phyloP scores from a whole-genome alignment of 2,113 vertebrate species.

The Xenotilapia flavipinnis region DNA sequence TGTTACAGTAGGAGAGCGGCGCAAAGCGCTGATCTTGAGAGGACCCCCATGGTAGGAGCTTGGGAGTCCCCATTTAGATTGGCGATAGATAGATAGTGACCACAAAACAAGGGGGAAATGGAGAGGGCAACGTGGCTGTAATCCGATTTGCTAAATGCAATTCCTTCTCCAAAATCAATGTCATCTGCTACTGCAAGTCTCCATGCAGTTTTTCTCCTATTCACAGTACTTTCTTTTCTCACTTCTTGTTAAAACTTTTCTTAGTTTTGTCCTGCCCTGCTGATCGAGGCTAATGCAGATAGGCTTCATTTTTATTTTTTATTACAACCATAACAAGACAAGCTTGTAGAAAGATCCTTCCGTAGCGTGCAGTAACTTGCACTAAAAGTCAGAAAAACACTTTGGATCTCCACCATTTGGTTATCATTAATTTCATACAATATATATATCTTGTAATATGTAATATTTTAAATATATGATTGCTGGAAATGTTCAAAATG shows the following conservation, averaged over 20 bases:
- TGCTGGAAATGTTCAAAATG: not conserved
- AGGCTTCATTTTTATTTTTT: not conserved
- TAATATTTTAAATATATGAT: not conserved
- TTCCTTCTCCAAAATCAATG: conserved; percentile 71
- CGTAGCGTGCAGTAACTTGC: not conserved
- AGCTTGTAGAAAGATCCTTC: not conserved
- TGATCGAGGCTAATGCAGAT: not conserved
- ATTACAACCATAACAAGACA: not conserved
- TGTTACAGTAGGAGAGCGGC: not conserved
- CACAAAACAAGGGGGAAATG: conserved; percentile 68
- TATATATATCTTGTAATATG: not conserved
- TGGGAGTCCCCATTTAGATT: conserved; percentile 62
- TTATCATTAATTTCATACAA: not conserved
- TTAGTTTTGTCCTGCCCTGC: not conserved
- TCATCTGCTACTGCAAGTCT: conserved; percentile 45
- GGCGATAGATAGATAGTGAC: conserved; percentile 59
- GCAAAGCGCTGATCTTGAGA: conserved; percentile 4
- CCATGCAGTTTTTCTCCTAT: not conserved
- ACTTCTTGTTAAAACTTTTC: not conserved
- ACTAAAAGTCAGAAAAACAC: not conserved
- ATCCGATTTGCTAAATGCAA: conserved; percentile 73
- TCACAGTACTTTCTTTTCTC: conserved; percentile 5
- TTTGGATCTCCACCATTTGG: not conserved
- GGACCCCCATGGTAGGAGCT: conserved; percentile 29
- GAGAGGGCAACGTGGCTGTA: conserved; percentile 52